Evolutionary conservation across 2,113 vertebrate genomes (phyloP), one percentile per base, ranked within the genome.

Genomic region (Grallaria varia): DNA sequence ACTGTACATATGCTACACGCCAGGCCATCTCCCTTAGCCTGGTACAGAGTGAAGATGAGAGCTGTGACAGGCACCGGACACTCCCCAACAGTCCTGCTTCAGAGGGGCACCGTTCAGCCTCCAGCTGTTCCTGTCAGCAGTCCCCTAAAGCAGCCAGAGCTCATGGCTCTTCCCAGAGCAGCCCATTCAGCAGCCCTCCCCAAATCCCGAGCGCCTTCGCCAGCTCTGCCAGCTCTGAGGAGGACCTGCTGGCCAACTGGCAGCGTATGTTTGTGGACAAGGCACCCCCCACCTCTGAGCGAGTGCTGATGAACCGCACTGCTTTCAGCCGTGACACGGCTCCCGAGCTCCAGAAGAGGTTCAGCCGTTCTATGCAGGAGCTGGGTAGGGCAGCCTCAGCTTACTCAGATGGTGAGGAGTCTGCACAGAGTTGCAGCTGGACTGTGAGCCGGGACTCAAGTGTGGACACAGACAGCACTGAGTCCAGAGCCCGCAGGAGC

Each of bases 21-120:
- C 99, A 99, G 98, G 99, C 99, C 92, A 99, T 99, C 96, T 99
- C 99, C 4, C 97, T 99, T 60, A 99, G 99, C 96, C 97, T 99
- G 30, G 99, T 99, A 27, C 99, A 99, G 95, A 97, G 97, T 0
- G 99, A 98, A 39, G 98, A 99, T 0, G 97, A 98, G 72, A 97
- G 96, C 58, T 82, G 95, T 0, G 98, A 98, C 81, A 96, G 98
- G 25, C 98, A 98, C 31, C 97, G 96, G 47, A 95, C 94, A 0
- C 91, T 96, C 21, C 98, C 98, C 42, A 98, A 93, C 69, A 99
- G 98, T 95, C 99, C 99, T 3, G 97, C 98, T 71, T 99, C 99
- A 6, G 97, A 97, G 35, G 96, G 97, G 33, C 89, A 5, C 60
- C 52, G 67, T 31, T 98, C 98, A 1, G 97, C 97, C 63, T 97